Base-by-base conservation (phyloP, 2,113 vertebrate genomes). In the Amblyopsis rosae region DNA sequence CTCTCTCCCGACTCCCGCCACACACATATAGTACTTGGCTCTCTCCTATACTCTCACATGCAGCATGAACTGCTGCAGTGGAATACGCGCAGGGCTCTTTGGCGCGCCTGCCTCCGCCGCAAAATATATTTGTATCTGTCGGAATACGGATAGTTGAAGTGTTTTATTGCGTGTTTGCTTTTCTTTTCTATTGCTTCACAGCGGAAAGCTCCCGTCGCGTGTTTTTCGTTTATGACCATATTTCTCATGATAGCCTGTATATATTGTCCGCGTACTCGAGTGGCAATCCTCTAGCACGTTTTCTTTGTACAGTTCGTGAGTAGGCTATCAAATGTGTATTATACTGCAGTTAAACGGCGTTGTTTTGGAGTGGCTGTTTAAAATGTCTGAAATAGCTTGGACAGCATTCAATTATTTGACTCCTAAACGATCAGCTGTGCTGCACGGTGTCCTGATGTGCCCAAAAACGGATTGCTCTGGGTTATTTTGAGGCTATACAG, bases 61-160 rank as follows among this genome's bases (percentile, higher is more conserved):
- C n/a, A 51, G 49, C 49, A 16, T 4, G 61, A 69, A 69, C 70
- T 87, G 84, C 87, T 90, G 87, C 86, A 89, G 84, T 86, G 87
- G 81, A 82, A 86, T 81, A 88, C 80, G 69, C 83, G 82, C 81
- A 81, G 81, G 82, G 76, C 81, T 78, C 59, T 59, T 8, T 41
- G 53, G 72, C 77, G 66, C 73, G 64, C 71, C 59, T 70, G 62
- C 70, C 66, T 72, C 66, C 77, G 61, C 77, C 59, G 63, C 62
- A 69, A 70, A 69, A 41, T 41, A 41, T 69, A 78, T 76, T 65
- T 59, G 79, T 71, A 69, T 86, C 69, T 67, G 62, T 56, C 46
- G 79, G 76, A 76, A 68, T 61, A 59, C 71, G 70, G 70, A 46
- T 33, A n/a, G 13, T 49, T 17, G 59, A 48, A 32, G 47, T 49